A percentile compares a stretch with the other conserved stretches of the same genome.
phyloP scores from a whole-genome alignment of 2,888 invertebrate genomes.

The Metallyticus violacea region DNA sequence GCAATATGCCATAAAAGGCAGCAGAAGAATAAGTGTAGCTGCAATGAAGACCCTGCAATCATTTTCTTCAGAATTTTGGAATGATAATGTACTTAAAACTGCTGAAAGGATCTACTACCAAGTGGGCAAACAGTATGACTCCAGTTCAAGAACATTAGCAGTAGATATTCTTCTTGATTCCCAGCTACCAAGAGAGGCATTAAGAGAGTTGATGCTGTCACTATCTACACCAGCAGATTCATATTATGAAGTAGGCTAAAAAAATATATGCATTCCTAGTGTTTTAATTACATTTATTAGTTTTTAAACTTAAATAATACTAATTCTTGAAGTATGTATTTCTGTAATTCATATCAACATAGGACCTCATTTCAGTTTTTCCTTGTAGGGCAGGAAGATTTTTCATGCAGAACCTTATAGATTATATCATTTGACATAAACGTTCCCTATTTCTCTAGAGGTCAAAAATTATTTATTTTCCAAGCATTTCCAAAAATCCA shows the following conservation, averaged over 20 bases:
- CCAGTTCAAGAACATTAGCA: slow-evolving; percentile 67
- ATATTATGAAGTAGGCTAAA: slow-evolving; percentile 51
- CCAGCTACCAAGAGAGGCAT: slow-evolving; percentile 53
- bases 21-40: slow-evolving; percentile 56
- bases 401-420: too few species aligned
- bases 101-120: slow-evolving; percentile 61
- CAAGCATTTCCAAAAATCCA: too few species aligned
- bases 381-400: too few species aligned
- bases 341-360: too few species aligned
- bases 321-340: too few species aligned
- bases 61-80: slow-evolving; percentile 49
- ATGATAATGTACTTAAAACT: slow-evolving; percentile 46
- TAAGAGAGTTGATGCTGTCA: slow-evolving; percentile 54
- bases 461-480: too few species aligned
- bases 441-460: too few species aligned
- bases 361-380: too few species aligned
- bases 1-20: slow-evolving; percentile 52
- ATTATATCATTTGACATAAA: too few species aligned
- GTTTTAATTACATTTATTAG: too few species aligned
- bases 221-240: slow-evolving; percentile 50
- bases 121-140: slow-evolving; percentile 58
- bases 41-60: slow-evolving; percentile 66
- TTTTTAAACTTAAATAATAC: too few species aligned
- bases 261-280: too few species aligned
- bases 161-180: slow-evolving; percentile 65